Evolutionary conservation across 2,113 vertebrate genomes (phyloP).

Genomic region (Fulica atra): DNA sequence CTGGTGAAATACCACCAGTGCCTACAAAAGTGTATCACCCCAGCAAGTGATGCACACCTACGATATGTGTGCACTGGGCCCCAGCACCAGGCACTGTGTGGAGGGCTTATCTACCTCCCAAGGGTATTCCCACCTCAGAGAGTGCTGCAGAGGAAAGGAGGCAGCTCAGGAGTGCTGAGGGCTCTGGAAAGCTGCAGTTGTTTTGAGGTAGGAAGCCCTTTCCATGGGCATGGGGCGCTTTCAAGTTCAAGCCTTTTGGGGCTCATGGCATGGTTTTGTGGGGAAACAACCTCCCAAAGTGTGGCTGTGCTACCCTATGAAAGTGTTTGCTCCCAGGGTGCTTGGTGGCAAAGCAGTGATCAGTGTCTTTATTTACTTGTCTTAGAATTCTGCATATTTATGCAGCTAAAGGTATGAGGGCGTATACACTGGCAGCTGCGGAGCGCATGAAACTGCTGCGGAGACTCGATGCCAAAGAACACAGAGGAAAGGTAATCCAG

Average conservation of each 20-base stretch:
- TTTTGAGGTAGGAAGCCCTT: not conserved
- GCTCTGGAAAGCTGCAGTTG: not conserved
- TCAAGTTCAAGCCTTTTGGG: not conserved
- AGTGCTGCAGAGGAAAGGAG: not conserved
- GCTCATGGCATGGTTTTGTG: not conserved
- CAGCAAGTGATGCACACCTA: rapidly evolving
- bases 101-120: not conserved
- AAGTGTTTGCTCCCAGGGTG: not conserved
- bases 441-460: conserved; percentile 50
- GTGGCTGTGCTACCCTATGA: not conserved
- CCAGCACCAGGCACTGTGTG: not conserved
- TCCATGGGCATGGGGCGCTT: not conserved
- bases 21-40: not conserved
- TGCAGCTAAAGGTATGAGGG: conserved; percentile 66
- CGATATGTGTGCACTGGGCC: rapidly evolving
- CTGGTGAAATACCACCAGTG: not conserved
- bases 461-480: conserved; percentile 57
- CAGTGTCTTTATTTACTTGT: conserved; percentile 42
- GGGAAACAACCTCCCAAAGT: not conserved
- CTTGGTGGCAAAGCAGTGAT: not conserved
- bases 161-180: not conserved
- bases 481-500: conserved; percentile 66
- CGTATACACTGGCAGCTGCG: conserved; percentile 27
- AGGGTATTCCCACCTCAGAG: not conserved
- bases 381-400: conserved; percentile 73